Base-by-base conservation (phyloP, 2,888 invertebrate species). In the Mythimna loreyi region DNA sequence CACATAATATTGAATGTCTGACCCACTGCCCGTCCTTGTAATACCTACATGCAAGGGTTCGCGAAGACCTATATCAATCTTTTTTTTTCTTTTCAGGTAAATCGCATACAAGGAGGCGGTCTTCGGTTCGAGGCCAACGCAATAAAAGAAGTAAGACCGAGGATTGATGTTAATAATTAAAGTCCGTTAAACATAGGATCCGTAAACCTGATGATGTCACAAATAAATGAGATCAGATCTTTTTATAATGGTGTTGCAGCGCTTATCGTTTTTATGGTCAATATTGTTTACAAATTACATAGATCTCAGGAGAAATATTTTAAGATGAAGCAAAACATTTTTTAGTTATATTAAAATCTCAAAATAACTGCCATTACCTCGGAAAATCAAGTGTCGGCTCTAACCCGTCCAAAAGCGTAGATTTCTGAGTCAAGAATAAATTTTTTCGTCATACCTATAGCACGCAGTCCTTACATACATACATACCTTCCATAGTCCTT, bases 71-170 rank as follows among this genome's bases (percentile, higher is more conserved):
- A 61, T 75, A 77, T 64, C 52, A 78, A 78, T 66, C 79, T 68
- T 43, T 72, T 80, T 72, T 80, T 70, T 85, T 88, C 64, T 82
- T 91, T 88, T 70, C 93, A 94, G 96, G 96, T 82, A 97, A 96
- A 93, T 96, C 96, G 63, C 96, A 96, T 84, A 96, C 96, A 30
- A 94, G 96, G 69, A 96, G 97, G 47, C 96, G 97, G 62, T 97
- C 97, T 8, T 95, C 96, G 16, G 96, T 96, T 43, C 96, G 96
- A 76, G 96, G 96, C 70, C 94, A 96, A 87, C 92, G 95, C 67
- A 96, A 96, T 89, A 95, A 95, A 90, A 93, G 92, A 92, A 93
- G 96, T 96, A 89, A 92, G 94, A 19, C 28, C 33, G 43, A 76
- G 23, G 88, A 75, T 67, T 53, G 40, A 72, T 67, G 40, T 67